These are phyloP conservation scores for Nyctalus aviator DNA, from an alignment of 2,797 vertebrate species.

Conservation along the genomic window DNA sequence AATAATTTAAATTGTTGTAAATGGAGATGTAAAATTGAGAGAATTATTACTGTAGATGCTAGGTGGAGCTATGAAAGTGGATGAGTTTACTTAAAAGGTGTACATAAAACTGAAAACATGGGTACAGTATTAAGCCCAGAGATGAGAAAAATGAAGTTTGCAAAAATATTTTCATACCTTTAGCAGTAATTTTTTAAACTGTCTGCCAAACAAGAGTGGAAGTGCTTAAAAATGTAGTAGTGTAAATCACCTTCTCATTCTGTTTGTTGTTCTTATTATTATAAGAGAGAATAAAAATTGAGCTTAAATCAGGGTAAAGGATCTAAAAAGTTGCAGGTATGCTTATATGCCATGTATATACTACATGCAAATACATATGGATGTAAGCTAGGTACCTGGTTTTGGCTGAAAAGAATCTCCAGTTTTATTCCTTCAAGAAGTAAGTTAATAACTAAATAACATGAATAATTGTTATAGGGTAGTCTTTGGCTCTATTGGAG, in stretches of 20 bases:
- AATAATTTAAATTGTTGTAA: neutral
- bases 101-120: neutral
- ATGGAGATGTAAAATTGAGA: neutral
- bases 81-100: neutral
- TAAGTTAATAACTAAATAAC: conserved; percentile 60
- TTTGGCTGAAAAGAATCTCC: conserved; percentile 22
- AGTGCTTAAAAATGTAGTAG: neutral
- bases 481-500: conserved; percentile 1
- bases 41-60: neutral
- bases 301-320: neutral
- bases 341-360: neutral
- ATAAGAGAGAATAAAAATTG: neutral
- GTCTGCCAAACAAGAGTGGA: neutral
- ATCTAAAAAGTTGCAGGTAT: conserved; percentile 34
- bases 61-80: neutral
- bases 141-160: neutral
- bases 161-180: neutral
- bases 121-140: neutral
- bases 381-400: neutral
- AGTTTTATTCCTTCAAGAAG: conserved; percentile 21
- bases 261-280: neutral
- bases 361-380: neutral
- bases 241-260: neutral
- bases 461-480: conserved; percentile 37
- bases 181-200: conserved; percentile 20